Base-by-base conservation (phyloP, 2,888 invertebrate genomes). In the Cryptus viduatorius region DNA sequence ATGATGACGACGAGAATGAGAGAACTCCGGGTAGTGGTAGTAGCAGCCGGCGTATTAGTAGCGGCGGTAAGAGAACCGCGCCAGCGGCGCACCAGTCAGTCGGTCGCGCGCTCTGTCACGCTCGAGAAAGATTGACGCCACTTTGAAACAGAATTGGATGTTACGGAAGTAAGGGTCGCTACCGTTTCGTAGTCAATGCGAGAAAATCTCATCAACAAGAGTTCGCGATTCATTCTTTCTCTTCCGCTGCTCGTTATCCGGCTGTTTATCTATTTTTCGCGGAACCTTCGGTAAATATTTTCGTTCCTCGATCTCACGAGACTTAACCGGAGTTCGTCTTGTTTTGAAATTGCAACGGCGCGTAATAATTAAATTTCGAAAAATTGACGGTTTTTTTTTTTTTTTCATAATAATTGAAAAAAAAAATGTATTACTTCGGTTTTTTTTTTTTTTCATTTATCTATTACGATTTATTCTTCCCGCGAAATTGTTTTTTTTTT, bases 61-160 rank as follows among this genome's bases (percentile, higher is more conserved):
- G 14, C 65, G 4, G 69, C 29, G 50, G 29, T 5, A 31, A 29
- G 48, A 37, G 16, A 31, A 53, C 48, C 67, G 29, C 67, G 44
- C 56, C 42, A 37, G 53, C 46, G 48, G 48, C 19, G 44, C 37
- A 42, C 37, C 16, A 37, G 37, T 69, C 53, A 24, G 53, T 65
- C 65, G 31, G 29, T 77, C 75, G 65, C 10, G 56, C 56, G 37
- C 59, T 50, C 72, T 76, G 77, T 77, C 68, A 67, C 77, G 46
- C 59, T 69, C 59, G 77, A 77, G 46, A 29, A 31, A 42, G 44
- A 76, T 67, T 50, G 42, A 76, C 59, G 19, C 46, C 68, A 69
- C 78, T 61, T 61, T 31, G 68, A 29, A 37, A 68, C 42, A n/a
- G 56, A 68, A 77, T 68, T 29, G 19, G 42, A 72, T 61, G 42